phyloP scores from a whole-genome alignment of 2,113 vertebrate species.

The Labeo catla region DNA sequence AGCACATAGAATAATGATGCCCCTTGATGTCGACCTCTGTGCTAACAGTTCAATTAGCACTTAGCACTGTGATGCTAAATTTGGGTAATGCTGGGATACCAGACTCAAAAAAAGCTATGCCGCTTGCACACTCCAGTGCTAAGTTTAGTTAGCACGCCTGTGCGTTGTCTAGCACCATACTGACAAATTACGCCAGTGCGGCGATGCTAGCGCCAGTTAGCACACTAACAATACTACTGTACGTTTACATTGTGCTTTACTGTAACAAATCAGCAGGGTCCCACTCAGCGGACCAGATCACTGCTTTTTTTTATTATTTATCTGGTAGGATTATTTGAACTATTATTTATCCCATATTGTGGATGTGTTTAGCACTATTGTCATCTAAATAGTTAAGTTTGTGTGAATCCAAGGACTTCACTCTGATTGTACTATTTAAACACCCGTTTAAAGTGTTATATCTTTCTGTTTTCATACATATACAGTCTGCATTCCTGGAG shows the following conservation, averaged over 20 bases:
- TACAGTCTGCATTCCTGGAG: not conserved
- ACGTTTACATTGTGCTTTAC: constrained; percentile 31
- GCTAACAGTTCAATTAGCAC: constrained; percentile 11
- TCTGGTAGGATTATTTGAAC: not conserved
- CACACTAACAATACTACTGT: constrained; percentile 16
- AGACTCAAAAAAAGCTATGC: not conserved
- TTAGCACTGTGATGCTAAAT: constrained; percentile 20
- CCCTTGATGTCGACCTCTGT: not conserved
- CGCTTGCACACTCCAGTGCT: constrained; percentile 16
- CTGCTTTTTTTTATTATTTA: not conserved
- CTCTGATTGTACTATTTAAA: not conserved
- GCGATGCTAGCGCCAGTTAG: not conserved
- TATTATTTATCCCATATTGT: constrained; percentile 48
- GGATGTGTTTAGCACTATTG: constrained; percentile 27
- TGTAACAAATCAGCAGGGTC: not conserved
- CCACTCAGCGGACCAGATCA: not conserved
- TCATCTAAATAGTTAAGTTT: not conserved
- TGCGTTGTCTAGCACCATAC: constrained; percentile 26
- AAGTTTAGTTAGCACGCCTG: constrained; percentile 32
- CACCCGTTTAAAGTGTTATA: not conserved
- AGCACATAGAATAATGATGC: not conserved
- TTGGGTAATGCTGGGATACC: not conserved
- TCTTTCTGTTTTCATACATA: not conserved
- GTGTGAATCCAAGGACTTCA: not conserved
- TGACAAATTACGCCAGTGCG: not conserved